phyloP scores from a whole-genome alignment of 2,797 vertebrate genomes.

The Neosilurus hyrtlii region DNA sequence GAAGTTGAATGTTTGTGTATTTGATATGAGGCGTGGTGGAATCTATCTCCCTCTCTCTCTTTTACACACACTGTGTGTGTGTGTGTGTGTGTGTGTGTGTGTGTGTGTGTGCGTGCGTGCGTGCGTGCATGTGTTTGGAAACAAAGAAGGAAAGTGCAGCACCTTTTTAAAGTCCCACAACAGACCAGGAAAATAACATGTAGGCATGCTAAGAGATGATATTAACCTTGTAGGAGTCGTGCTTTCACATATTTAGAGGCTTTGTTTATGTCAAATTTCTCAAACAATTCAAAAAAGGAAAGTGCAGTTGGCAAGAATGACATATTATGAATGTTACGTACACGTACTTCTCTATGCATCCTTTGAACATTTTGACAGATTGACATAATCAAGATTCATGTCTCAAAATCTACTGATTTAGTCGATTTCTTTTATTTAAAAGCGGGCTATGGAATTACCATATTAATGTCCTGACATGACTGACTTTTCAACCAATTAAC shows the following conservation, averaged over 20 bases:
- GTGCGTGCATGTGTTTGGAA: slow-evolving; percentile 39
- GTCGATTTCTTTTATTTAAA: neutral
- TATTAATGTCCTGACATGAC: neutral
- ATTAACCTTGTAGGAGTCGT: slow-evolving; percentile 68
- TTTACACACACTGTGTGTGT: slow-evolving; percentile 1
- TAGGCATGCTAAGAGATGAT: slow-evolving; percentile 60
- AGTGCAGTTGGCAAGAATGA: slow-evolving; percentile 50
- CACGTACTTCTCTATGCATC: neutral
- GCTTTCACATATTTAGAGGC: slow-evolving; percentile 68
- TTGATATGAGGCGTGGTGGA: slow-evolving; percentile 45
- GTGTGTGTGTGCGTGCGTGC: slow-evolving; percentile 22
- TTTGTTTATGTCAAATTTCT: slow-evolving; percentile 73
- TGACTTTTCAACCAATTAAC: neutral
- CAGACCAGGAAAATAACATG: slow-evolving; percentile 48
- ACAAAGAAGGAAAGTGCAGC: slow-evolving; percentile 46
- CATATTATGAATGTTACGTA: slow-evolving; percentile 42
- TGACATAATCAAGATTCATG: neutral
- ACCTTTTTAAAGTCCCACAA: slow-evolving; percentile 50
- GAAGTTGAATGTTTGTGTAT: slow-evolving; percentile 47
- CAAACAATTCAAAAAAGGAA: slow-evolving; percentile 47
- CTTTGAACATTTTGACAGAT: slow-evolving; percentile 7
- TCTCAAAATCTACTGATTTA: neutral
- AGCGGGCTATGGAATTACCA: neutral
- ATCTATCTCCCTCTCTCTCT: neutral
- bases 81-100: slow-evolving; percentile 20